phyloP scores from a whole-genome alignment of 2,888 invertebrate genomes.

The Diploptera punctata region DNA sequence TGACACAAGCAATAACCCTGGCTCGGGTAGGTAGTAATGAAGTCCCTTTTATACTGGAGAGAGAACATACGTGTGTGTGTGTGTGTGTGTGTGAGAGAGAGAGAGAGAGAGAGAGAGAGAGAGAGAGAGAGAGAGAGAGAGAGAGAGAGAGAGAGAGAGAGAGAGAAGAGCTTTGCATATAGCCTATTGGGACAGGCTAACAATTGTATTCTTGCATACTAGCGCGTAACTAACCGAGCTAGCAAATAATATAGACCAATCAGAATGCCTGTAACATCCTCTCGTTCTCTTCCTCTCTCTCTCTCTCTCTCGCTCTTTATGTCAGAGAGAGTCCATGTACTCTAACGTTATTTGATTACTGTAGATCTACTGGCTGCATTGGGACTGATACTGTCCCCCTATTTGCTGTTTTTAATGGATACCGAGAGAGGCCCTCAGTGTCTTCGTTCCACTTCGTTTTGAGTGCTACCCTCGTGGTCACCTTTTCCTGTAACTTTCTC shows the following conservation, averaged over 20 bases:
- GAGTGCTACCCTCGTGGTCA: conserved; percentile 1
- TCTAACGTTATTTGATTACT: conserved; percentile 34
- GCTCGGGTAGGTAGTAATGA: conserved; percentile 20
- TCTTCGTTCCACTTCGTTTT: conserved; percentile 30
- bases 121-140: no score
- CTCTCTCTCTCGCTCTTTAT: conserved; percentile 14
- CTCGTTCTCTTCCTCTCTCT: conserved; percentile 14
- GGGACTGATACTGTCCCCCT: conserved; percentile 24
- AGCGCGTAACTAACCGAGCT: conserved; percentile 25
- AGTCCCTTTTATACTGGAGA: conserved; percentile 28
- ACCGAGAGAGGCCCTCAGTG: not conserved
- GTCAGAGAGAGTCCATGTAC: conserved; percentile 24
- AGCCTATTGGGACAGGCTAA: not conserved
- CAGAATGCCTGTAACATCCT: conserved; percentile 25
- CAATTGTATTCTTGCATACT: conserved; percentile 6
- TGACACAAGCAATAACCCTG: conserved; percentile 39
- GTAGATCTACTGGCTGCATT: conserved; percentile 9
- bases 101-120: no score
- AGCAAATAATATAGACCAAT: conserved; percentile 31
- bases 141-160: no score
- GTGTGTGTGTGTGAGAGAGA: no score
- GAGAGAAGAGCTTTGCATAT: conserved; percentile 19
- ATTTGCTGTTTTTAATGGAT: conserved; percentile 31
- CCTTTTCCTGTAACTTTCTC: conserved; percentile 20
- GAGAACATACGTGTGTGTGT: no score